Evolutionary conservation across 1,140 invertebrate genomes (phyloP), one percentile per base, ranked within the genome.

Genomic region (Argopecten irradians): DNA sequence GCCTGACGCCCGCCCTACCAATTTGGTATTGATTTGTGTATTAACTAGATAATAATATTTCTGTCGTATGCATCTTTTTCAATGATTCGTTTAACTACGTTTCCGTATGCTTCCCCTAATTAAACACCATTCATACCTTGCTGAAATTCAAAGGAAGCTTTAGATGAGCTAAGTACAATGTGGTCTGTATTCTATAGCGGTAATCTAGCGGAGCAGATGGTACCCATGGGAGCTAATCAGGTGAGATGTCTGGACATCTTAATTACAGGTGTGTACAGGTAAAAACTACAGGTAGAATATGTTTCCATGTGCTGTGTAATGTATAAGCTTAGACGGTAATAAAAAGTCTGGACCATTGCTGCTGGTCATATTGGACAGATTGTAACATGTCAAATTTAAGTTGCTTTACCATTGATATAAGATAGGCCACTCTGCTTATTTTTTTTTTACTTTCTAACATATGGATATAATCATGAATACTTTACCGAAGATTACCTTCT

Each of bases 41-140:
- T 71, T 28, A 71, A 71, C 55, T 71, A 71, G 55, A 71, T 71
- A 71, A 71, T 71, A 71, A 71, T n/a, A 71, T 71, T 71, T 71
- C 55, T n/a, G n/a, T n/a, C 55, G 55, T 71, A 71, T 71, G 55
- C 55, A 71, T 71, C 55, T 71, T 71, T 71, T 71, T 71, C 22
- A 71, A 71, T 71, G 28, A 71, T 71, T 71, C 55, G 28, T 71
- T 22, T 71, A 28, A 71, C 28, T 71, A 71, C 55, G 28, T 71
- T 71, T 71, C 22, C 28, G 55, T 71, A 22, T 22, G 55, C 55
- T 71, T 71, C 55, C 55, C 55, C 1, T 71, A 71, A 71, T 71
- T 71, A 71, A 71, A 5, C 55, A 71, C 55, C 1, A 71, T 71
- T 71, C 13, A 28, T 71, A 28, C 28, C 22, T 71, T n/a, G 55